Conservation (phyloP, 2,888 invertebrate species). For the Apotomis betuletana region DNA sequence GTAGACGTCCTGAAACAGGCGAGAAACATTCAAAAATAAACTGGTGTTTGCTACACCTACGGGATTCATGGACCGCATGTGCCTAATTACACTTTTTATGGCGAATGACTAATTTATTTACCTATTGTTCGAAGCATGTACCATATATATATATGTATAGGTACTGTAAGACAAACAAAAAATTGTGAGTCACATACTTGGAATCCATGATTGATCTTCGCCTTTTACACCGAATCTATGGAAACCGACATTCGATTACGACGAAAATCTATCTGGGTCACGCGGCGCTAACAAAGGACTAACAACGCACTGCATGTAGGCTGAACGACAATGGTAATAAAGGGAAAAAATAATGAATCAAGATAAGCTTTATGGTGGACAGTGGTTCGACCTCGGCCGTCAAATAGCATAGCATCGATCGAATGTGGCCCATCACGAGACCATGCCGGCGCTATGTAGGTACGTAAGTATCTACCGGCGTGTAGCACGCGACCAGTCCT, state of each 20-base stretch:
- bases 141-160: too few relatives aligned
- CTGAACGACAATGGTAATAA: constrained; percentile 66
- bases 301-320: constrained; percentile 62
- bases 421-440: constrained; percentile 67
- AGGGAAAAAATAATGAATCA: constrained; percentile 74
- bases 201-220: constrained; percentile 47
- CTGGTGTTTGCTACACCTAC: constrained; percentile 57
- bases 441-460: constrained; percentile 27
- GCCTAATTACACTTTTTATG: constrained; percentile 45
- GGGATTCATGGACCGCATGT: constrained; percentile 28
- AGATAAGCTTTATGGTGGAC: constrained; percentile 79
- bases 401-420: constrained; percentile 78
- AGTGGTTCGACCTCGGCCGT: constrained; percentile 80
- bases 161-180: not conserved
- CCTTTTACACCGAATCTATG: constrained; percentile 59
- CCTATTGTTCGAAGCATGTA: constrained; percentile 48
- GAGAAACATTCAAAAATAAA: constrained; percentile 63
- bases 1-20: constrained; percentile 66
- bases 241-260: constrained; percentile 67
- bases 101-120: constrained; percentile 56
- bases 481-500: constrained; percentile 62
- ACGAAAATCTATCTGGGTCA: constrained; percentile 76
- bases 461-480: constrained; percentile 43
- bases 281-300: constrained; percentile 68
- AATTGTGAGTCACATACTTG: not conserved